Evolutionary conservation across 2,888 invertebrate species (phyloP).

Genomic region (Mesorhabditis spiculigera): DNA sequence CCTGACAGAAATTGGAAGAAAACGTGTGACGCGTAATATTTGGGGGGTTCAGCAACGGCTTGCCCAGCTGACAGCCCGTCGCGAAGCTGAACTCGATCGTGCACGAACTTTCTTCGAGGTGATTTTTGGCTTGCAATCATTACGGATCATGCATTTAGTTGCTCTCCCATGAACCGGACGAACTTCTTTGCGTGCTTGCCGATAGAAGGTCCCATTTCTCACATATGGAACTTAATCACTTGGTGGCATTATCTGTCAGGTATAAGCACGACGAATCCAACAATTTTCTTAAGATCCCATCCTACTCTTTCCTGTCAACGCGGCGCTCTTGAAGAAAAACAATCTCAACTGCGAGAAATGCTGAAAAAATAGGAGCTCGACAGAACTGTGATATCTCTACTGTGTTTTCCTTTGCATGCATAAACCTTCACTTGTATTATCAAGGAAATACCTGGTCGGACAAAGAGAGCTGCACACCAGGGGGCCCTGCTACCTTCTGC

Average conservation of each 20-base stretch:
- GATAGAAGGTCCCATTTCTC: constrained; percentile 76
- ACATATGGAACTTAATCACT: constrained; percentile 73
- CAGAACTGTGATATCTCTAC: neutral
- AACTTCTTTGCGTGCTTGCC: constrained; percentile 60
- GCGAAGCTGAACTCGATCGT: constrained; percentile 75
- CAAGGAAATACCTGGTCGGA: neutral
- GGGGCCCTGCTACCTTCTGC: no score
- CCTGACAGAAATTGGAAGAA: constrained; percentile 78
- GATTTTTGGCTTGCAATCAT: neutral
- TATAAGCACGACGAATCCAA: constrained; percentile 16
- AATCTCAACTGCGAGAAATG: constrained; percentile 79
- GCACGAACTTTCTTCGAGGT: constrained; percentile 76
- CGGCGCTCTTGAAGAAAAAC: constrained; percentile 63
- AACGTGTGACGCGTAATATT: constrained; percentile 75
- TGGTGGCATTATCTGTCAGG: constrained; percentile 72
- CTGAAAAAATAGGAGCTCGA: constrained; percentile 60
- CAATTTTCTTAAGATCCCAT: constrained; percentile 62
- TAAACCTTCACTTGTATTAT: neutral
- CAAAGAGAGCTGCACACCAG: no score
- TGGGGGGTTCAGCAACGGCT: constrained; percentile 80
- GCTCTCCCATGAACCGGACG: constrained; percentile 40
- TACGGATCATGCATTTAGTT: constrained; percentile 30
- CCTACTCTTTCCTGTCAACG: constrained; percentile 58
- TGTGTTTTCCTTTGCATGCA: neutral
- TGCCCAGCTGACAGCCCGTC: constrained; percentile 74